Base-by-base conservation (phyloP, 2,888 invertebrate species). In the Noctuana brunneofusca region DNA sequence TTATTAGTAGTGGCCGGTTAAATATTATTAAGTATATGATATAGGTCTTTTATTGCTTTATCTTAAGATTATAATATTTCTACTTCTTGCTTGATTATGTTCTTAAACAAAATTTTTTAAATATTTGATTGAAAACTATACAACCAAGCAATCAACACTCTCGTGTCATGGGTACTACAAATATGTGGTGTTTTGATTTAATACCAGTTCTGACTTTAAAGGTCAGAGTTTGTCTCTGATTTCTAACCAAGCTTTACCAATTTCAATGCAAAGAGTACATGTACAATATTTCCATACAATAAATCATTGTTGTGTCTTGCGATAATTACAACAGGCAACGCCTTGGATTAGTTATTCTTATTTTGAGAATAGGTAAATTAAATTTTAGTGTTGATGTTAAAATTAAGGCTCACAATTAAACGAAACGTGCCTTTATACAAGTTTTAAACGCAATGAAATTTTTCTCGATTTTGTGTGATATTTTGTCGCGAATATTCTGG, bases 281-380 rank as follows among this genome's bases (percentile, higher is more conserved):
- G 84, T 79, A 69, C 86, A 81, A 82, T 83, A 89, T 89, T 87
- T 85, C 82, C 88, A 89, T 87, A 89, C 87, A 88, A 89, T 87
- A 82, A 83, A 79, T 82, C 83, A 85, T 86, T 86, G 86, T 86
- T 81, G 77, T 74, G 78, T 83, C 79, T 69, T 69, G 75, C 74
- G 75, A 77, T 86, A 87, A 88, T 86, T 85, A 83, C 84, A 86
- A 84, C 80, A 77, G 76, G 78, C 76, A 77, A 72, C 73, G 65
- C 75, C 71, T 70, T 27, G 46, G 35, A 52, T 53, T 22, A 63
- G 69, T 71, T 70, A 69, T 69, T 24, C 24, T 24, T 24, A 24
- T 66, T 60, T 63, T 48, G 54, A 57, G 18, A 38, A 30, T 46
- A 24, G 18, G n/a, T 11, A 30, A 24, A 41, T 20, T 11, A 4